These are phyloP conservation scores for Champsocephalus gunnari DNA, from an alignment of 2,797 vertebrate species.

Conservation along the genomic window DNA sequence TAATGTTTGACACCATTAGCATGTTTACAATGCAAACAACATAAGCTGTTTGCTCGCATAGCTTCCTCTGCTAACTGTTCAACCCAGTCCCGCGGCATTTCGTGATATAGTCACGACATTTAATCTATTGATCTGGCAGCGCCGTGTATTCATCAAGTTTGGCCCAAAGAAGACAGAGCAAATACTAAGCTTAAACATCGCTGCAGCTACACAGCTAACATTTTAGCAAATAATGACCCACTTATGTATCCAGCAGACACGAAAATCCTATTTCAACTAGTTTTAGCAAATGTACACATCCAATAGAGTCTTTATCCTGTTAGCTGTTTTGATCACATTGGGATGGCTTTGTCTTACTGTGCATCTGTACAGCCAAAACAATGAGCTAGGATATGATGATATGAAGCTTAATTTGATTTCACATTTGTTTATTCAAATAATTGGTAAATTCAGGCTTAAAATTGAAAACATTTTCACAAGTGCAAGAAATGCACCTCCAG, in stretches of 20 bases:
- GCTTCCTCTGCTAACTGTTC: conserved; percentile 1
- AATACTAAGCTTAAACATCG: not conserved
- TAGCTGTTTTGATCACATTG: not conserved
- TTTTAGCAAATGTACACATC: not conserved
- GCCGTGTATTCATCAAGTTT: not conserved
- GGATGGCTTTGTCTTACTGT: not conserved
- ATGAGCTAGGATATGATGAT: not conserved
- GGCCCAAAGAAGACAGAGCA: not conserved
- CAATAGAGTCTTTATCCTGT: not conserved
- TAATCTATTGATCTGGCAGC: no score
- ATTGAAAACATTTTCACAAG: not conserved
- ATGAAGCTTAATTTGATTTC: not conserved
- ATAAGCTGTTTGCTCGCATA: not conserved
- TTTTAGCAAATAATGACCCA: not conserved
- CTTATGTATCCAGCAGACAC: not conserved
- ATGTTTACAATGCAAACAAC: not conserved
- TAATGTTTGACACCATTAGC: not conserved
- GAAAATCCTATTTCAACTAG: not conserved
- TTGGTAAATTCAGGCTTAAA: not conserved
- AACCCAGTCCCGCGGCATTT: no score
- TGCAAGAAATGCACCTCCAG: conserved; percentile 4
- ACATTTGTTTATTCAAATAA: not conserved
- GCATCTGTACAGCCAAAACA: not conserved
- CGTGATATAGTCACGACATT: no score
- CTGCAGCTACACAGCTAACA: not conserved